phyloP scores from a whole-genome alignment of 35 echinoderm and acorn worm species.

The Lytechinus variegatus region DNA sequence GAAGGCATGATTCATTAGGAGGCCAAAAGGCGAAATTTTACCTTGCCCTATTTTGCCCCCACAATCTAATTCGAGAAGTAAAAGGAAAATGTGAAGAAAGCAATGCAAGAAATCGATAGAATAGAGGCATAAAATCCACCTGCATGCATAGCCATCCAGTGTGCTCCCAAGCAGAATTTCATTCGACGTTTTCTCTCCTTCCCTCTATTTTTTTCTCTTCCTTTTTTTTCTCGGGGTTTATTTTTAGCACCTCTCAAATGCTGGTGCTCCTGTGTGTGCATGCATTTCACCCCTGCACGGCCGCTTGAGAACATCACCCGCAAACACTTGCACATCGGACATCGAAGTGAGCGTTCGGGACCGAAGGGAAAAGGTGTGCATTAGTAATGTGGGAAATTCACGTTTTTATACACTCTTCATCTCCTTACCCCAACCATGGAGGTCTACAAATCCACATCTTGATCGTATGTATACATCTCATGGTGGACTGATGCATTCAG shows the following conservation, averaged over 20 bases:
- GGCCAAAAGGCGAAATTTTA: not conserved
- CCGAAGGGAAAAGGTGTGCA: not conserved
- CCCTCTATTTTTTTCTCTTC: not conserved
- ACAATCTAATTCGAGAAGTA: not conserved
- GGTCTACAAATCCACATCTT: not conserved
- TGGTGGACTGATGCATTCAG: not conserved
- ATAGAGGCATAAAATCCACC: not conserved
- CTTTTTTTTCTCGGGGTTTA: not conserved
- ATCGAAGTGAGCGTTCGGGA: not conserved
- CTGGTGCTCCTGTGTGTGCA: not conserved
- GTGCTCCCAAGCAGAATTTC: slow-evolving; percentile 1
- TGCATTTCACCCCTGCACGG: not conserved
- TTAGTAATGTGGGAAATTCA: not conserved
- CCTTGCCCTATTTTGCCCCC: not conserved
- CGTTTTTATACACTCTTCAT: not conserved
- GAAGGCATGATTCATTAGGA: not conserved
- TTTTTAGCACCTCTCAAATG: not conserved
- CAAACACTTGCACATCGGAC: not conserved
- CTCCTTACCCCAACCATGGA: not conserved
- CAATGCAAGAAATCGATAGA: not conserved
- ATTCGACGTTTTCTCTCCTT: not conserved
- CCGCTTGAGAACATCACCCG: not conserved
- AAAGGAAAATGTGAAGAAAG: not conserved
- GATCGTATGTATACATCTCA: not conserved
- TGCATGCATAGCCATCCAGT: not conserved